phyloP scores from a whole-genome alignment of 1,140 invertebrate genomes.

The Papilio machaon region DNA sequence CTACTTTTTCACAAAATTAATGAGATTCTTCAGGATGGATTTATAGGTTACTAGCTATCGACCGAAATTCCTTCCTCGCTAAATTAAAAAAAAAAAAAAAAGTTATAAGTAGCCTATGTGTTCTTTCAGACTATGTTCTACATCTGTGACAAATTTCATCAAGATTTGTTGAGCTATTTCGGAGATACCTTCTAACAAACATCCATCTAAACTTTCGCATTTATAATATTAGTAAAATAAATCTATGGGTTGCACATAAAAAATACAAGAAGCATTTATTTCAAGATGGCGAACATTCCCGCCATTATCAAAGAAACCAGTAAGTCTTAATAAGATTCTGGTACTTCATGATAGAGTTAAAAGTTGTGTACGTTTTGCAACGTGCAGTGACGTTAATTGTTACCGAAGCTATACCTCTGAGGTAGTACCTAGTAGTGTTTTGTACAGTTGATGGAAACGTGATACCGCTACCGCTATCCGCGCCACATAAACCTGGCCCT shows the following conservation, averaged over 20 bases:
- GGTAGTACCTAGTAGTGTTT: conserved; percentile 24
- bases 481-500: conserved; percentile 9
- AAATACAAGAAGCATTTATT: not conserved
- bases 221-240: too few relatives aligned
- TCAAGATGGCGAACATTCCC: not conserved
- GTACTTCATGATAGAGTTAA: conserved; percentile 3
- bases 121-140: too few relatives aligned
- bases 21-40: too few relatives aligned
- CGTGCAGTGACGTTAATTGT: not conserved
- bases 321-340: conserved; percentile 20
- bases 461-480: conserved; percentile 17
- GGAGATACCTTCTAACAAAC: too few relatives aligned
- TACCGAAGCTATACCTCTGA: not conserved
- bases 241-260: not conserved
- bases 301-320: conserved; percentile 6
- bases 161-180: too few relatives aligned
- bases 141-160: too few relatives aligned
- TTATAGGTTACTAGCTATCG: too few relatives aligned
- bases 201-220: too few relatives aligned
- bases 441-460: not conserved
- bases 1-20: too few relatives aligned
- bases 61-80: too few relatives aligned
- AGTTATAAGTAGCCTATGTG: too few relatives aligned
- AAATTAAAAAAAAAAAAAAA: too few relatives aligned
- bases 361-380: conserved; percentile 3